Conservation (phyloP, 2,797 vertebrate genomes). For the Ceryle rudis region DNA sequence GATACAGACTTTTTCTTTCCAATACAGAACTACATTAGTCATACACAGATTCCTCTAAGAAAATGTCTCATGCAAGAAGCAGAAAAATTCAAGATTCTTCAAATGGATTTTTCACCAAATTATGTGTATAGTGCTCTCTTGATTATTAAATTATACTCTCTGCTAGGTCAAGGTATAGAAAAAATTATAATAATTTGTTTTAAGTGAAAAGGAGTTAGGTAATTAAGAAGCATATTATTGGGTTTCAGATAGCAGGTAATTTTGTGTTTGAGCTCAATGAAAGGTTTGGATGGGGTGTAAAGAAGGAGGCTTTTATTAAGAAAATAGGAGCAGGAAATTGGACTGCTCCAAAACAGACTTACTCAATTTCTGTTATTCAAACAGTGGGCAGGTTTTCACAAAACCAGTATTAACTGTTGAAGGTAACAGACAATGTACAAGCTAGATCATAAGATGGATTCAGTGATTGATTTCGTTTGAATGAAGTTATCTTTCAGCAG, state of each 20-base stretch:
- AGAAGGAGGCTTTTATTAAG: not conserved
- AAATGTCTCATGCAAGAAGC: not conserved
- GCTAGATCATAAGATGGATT: not conserved
- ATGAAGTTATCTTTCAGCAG: not conserved
- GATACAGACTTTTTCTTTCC: not conserved
- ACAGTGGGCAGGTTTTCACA: not conserved
- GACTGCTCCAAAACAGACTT: not conserved
- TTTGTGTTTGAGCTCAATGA: slow-evolving; percentile 32
- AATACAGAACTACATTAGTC: not conserved
- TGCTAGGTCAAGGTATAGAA: slow-evolving; percentile 52
- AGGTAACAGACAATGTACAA: not conserved
- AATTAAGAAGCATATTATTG: slow-evolving; percentile 39
- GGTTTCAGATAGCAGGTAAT: slow-evolving; percentile 44
- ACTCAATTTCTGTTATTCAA: not conserved
- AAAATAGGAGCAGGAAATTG: not conserved
- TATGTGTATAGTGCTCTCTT: slow-evolving; percentile 46
- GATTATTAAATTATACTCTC: slow-evolving; percentile 57
- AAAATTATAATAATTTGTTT: slow-evolving; percentile 41
- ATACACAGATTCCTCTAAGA: not conserved
- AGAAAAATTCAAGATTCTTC: slow-evolving; percentile 33
- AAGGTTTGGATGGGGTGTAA: slow-evolving; percentile 4
- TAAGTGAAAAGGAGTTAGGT: slow-evolving; percentile 23
- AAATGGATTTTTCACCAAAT: slow-evolving; percentile 45
- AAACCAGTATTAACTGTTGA: not conserved
- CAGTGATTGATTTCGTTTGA: not conserved